Evolutionary conservation across 2,888 invertebrate genomes (phyloP), one percentile per base, ranked within the genome.

Genomic region (Agriopis aurantiaria): DNA sequence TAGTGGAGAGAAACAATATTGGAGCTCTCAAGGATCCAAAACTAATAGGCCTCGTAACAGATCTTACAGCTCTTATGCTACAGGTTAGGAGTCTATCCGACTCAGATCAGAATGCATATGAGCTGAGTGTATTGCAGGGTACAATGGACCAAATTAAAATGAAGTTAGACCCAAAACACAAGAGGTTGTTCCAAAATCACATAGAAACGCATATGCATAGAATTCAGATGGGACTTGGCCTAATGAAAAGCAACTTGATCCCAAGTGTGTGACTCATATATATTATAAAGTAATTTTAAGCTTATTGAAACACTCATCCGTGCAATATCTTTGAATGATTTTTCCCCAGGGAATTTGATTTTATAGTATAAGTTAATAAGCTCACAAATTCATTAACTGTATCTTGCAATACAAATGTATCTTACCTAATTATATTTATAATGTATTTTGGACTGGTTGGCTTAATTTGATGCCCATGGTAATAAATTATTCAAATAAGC

Each of bases 201-300:
- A 97, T 99, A 8, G 99, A 99, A 90, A 97, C 98, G 76, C 98
- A 98, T 82, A 96, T 99, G 95, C 97, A 97, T 83, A 97, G 97
- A 85, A 97, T 98, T 81, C 97, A 98, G 89, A 96, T 97, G 88
- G 97, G 97, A 41, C 90, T 97, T 70, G 94, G 95, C 12, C 90
- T 90, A 82, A 90, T 89, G 84, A 85, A 88, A 68, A 81, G 90
- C 48, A 89, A 84, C 78, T 87, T 83, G 75, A 74, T 89, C 73
- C 77, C 87, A 78, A 83, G 87, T 71, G 82, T 82, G 80, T 88
- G 84, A 68, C 70, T 77, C 72, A 71, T 76, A 14, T 11, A 61
- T 23, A 51, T 61, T 8, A 17, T 6, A 43, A 6, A 11, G 23
- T 23, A 41, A 12, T 41, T 43, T 6, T 46, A 46, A 23, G 4